These are phyloP conservation scores for Drosophila nigromelanica DNA, from an alignment of 1,140 invertebrate genomes.

Conservation along the genomic window DNA sequence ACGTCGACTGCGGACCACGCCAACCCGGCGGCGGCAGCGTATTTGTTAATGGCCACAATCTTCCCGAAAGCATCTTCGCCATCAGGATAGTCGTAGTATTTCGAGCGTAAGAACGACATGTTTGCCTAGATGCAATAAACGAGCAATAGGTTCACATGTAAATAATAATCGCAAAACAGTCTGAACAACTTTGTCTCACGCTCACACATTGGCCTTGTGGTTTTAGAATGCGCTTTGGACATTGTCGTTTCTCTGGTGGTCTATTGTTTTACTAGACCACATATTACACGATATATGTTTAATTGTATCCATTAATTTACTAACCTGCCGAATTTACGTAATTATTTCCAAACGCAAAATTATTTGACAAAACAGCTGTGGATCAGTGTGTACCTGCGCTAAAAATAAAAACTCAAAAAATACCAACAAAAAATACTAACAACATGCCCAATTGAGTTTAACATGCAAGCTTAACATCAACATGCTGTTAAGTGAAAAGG, in stretches of 20 bases:
- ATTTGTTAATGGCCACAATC: slow-evolving; percentile 86
- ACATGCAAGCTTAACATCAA: no score
- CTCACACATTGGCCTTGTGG: not conserved
- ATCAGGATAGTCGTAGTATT: slow-evolving; percentile 89
- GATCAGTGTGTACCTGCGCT: slow-evolving; percentile 32
- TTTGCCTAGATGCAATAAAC: slow-evolving; percentile 41
- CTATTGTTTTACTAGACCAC: not conserved
- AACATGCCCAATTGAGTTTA: no score
- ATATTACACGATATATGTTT: not conserved
- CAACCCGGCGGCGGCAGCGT: slow-evolving; percentile 84
- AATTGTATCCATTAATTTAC: slow-evolving; percentile 48
- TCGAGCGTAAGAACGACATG: slow-evolving; percentile 76
- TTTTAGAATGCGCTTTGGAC: not conserved
- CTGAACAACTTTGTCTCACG: not conserved
- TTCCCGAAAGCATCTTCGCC: slow-evolving; percentile 88
- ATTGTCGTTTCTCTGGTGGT: not conserved
- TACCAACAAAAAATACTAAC: slow-evolving; percentile 5
- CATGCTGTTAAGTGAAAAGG: not conserved
- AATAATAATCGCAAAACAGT: slow-evolving; percentile 19
- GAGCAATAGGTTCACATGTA: not conserved
- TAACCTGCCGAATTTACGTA: slow-evolving; percentile 81
- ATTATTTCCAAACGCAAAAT: slow-evolving; percentile 50
- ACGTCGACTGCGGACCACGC: slow-evolving; percentile 85
- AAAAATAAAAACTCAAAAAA: not conserved
- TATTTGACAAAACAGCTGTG: slow-evolving; percentile 61